These are phyloP conservation scores for Nomada fabriciana DNA, from an alignment of 2,888 invertebrate genomes.

Conservation along the genomic window DNA sequence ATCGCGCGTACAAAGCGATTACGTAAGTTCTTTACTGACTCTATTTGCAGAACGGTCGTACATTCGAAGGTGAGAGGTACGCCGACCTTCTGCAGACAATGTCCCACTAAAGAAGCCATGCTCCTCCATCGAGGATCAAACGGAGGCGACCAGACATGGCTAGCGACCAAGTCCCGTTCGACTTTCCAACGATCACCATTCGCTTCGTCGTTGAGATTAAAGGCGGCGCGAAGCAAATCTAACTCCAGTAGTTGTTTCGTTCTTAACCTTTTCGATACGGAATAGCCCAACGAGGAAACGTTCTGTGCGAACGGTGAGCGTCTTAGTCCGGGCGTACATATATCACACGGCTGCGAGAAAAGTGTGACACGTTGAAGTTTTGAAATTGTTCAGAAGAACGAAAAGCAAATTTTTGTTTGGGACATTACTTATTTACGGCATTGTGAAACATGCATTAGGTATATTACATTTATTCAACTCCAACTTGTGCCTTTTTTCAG, in stretches of 20 bases:
- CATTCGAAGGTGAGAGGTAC: slow-evolving; percentile 68
- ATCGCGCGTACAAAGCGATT: slow-evolving; percentile 50
- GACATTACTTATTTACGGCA: no score
- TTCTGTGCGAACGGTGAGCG: no score
- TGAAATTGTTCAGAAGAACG: no score
- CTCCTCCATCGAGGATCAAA: slow-evolving; percentile 13
- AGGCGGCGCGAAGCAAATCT: not conserved
- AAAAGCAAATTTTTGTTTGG: no score
- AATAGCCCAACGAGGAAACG: no score
- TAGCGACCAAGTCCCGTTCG: slow-evolving; percentile 14
- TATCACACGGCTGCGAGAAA: no score
- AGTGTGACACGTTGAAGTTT: no score
- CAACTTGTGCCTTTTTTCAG: no score
- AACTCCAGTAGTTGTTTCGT: not conserved
- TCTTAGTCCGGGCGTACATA: no score
- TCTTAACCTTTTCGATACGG: no score
- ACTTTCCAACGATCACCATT: slow-evolving; percentile 2
- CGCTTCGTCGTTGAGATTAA: not conserved
- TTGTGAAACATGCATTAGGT: no score
- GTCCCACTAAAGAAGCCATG: slow-evolving; percentile 28
- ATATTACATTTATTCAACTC: no score
- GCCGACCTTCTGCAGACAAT: slow-evolving; percentile 64
- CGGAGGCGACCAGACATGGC: slow-evolving; percentile 1
- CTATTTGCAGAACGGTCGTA: slow-evolving; percentile 64
- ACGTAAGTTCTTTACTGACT: slow-evolving; percentile 62